Evolutionary conservation across 30 jellyfish, hydroid and myxozoan species (phyloP), one percentile per base, ranked within the genome.

Genomic region (Phacellophora camtschatica): DNA sequence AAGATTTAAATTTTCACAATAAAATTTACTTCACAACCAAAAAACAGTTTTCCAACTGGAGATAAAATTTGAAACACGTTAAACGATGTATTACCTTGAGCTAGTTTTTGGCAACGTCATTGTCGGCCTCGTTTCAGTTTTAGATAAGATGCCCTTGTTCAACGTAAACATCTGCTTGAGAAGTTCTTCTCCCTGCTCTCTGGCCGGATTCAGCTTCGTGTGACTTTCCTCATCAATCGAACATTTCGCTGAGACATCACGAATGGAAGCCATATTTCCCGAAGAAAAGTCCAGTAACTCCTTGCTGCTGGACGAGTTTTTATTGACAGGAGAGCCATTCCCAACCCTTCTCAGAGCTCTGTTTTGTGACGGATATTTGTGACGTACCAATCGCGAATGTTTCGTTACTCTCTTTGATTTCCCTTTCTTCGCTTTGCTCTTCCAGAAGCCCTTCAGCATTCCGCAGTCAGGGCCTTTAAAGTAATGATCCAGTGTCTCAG

Each of bases 121-220:
- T 16, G 16, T 42, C 43, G 25, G 43, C 43, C n/a, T 46, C 28
- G 61, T 23, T 46, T 46, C 61, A 46, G 10, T 46, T 46, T 46
- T 36, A 7, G 42, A 51, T 6, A 74, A 74, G 36, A 80, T 63
- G 6, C 70, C 81, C 36, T 66, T 51, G 36, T 80, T 80, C 69
- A 80, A 34, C 30, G 48, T 66, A 16, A 80, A 27, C 84, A 80
- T 80, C 66, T 80, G 54, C 22, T 80, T 70, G 49, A 80, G 77
- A 15, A 80, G 67, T 30, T 80, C 91, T 31, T 80, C 81, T 2
- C 84, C 91, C 37, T 70, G 71, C 51, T 64, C 84, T 10, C 66
- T 4, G 2, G 45, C 62, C 8, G 29, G 31, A 16, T 66, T 66
- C 22, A 9, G 9, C 76, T 62, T 33, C 29, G 15, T 62, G 1